phyloP scores from a whole-genome alignment of 2,113 vertebrate species.

The Callionymus lyra region DNA sequence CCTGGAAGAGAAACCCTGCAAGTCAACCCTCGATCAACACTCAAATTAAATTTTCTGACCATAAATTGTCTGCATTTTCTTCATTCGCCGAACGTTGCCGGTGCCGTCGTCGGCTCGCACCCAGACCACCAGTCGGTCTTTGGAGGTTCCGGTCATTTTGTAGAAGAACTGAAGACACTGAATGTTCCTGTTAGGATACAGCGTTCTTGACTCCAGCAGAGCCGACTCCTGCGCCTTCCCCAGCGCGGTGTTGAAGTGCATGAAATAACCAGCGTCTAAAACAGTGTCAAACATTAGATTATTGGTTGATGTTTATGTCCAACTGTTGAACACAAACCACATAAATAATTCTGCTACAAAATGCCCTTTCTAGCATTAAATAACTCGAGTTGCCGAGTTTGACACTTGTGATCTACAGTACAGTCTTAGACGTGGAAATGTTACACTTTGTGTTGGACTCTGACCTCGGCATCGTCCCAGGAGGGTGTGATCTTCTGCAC shows the following conservation, averaged over 20 bases:
- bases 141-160: conserved; percentile 67
- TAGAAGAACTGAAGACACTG: conserved; percentile 91
- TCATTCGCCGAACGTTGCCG: conserved; percentile 62
- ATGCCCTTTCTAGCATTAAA: no score
- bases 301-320: no score
- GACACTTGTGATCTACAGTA: no score
- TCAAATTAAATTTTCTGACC: conserved; percentile 35
- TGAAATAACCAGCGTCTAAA: conserved; percentile 77
- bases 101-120: conserved; percentile 74
- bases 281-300: background rate
- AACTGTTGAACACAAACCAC: background rate
- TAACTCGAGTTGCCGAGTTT: no score
- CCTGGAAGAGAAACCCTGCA: conserved; percentile 61
- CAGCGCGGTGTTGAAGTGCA: conserved; percentile 68
- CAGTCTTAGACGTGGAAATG: no score
- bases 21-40: no score
- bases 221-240: conserved; percentile 59
- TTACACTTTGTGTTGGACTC: background rate
- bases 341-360: no score
- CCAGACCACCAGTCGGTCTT: conserved; percentile 77
- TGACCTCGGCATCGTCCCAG: conserved; percentile 75
- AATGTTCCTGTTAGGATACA: conserved; percentile 75
- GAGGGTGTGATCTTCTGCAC: conserved; percentile 70
- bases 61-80: conserved; percentile 72
- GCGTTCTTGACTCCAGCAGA: conserved; percentile 79